Conservation (phyloP, 35 echinoderm and acorn worm species). For the Ophiothrix spiculata region DNA sequence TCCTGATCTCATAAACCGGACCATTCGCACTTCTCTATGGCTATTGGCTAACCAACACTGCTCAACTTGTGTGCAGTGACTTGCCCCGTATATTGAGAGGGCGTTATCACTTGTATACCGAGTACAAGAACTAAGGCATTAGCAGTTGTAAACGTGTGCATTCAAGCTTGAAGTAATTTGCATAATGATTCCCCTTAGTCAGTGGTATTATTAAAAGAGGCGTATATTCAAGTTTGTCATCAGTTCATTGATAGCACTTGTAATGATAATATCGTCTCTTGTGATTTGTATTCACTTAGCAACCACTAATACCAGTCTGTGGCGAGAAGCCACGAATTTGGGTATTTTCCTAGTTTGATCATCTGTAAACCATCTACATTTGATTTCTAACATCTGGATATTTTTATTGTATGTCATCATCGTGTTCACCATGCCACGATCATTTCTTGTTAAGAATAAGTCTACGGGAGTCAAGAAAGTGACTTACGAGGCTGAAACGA, state of each 20-base stretch:
- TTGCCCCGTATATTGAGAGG: background rate
- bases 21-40: too few relatives aligned
- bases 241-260: background rate
- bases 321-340: background rate
- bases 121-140: too few relatives aligned
- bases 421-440: slow-evolving; percentile 18
- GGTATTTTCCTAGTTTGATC: background rate
- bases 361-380: background rate
- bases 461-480: slow-evolving; percentile 23
- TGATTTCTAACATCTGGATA: background rate
- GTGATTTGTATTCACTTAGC: background rate
- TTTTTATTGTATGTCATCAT: background rate
- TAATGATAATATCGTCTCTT: background rate
- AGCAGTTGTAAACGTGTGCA: too few relatives aligned
- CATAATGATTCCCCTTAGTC: background rate
- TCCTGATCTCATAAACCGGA: too few relatives aligned
- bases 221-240: background rate
- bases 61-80: background rate
- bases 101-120: background rate
- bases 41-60: background rate
- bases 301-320: background rate
- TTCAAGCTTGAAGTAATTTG: background rate
- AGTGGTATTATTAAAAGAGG: slow-evolving; percentile 10
- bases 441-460: slow-evolving; percentile 23
- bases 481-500: slow-evolving; percentile 4